Evolutionary conservation across 2,797 vertebrate genomes (phyloP), one percentile per base, ranked within the genome.

Genomic region (Parauchenoglanis ngamensis): DNA sequence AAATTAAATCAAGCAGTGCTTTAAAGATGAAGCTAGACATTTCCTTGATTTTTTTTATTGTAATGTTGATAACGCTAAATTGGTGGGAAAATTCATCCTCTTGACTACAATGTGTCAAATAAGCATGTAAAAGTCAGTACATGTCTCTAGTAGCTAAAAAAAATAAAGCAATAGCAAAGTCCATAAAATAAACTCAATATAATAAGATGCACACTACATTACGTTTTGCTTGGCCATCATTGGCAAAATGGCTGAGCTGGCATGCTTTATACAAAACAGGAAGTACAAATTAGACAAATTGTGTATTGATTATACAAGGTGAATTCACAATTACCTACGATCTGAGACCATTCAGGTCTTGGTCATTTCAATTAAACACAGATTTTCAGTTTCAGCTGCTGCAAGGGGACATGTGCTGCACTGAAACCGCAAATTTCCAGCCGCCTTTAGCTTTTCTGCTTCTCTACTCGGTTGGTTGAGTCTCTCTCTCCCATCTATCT

Each of bases 361-460:
- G 40, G 35, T 63, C 79, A 81, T 81, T 63, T 81, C 57, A n/a
- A 81, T 63, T 63, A 40, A 59, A 63, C 35, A 44, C 35, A 81
- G 35, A 63, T 12, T 46, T 81, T 81, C 25, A 15, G 40, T 44
- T 81, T 81, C 23, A 10, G 40, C 7, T 81, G 57, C 15, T 31
- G 21, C 52, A 77, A 15, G 23, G 40, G 31, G 75, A 54, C 13
- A 31, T 35, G 49, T 52, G 13, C 46, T 15, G 25, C 25, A n/a
- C 7, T 31, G 17, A 57, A 78, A 35, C 7, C 28, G 31, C n/a
- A 56, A 19, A 31, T 8, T 31, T 56, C 75, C 25, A 54, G 15
- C 11, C n/a, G 15, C n/a, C 5, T 56, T 77, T 77, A 15, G 17
- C n/a, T 77, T 77, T 28, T 54, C 72, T 75, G 72, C 72, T 75